Percentiles rank a stretch among this genome's conserved stretches.
phyloP scores from a whole-genome alignment of 1,140 invertebrate genomes.

The Zaprionus africanus region DNA sequence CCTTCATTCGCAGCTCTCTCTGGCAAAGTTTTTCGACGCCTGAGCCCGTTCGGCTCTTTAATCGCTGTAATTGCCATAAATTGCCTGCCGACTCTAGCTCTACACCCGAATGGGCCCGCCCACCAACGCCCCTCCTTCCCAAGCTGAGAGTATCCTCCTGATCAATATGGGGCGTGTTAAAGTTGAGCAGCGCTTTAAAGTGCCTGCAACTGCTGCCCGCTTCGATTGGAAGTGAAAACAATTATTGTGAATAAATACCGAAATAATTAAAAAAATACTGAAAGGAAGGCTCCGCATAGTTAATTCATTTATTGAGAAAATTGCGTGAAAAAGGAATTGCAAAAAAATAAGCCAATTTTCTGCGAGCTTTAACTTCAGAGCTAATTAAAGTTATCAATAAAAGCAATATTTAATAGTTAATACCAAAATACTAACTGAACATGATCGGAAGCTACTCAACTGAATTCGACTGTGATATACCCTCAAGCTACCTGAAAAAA shows the following conservation, averaged over 20 bases:
- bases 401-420: not conserved
- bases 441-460: not conserved
- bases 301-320: not conserved
- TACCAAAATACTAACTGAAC: not conserved
- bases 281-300: not conserved
- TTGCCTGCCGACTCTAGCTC: slow-evolving; percentile 36
- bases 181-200: not conserved
- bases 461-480: too few relatives aligned
- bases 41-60: slow-evolving; percentile 62
- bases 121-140: not conserved
- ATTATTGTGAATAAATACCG: not conserved
- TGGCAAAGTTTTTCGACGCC: slow-evolving; percentile 32
- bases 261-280: not conserved
- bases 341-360: not conserved
- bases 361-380: not conserved
- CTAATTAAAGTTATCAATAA: not conserved
- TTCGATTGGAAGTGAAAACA: not conserved
- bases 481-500: too few relatives aligned
- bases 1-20: not conserved
- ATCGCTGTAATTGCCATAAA: slow-evolving; percentile 74
- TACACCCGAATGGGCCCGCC: not conserved
- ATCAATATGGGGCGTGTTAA: not conserved
- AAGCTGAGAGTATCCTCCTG: not conserved
- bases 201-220: not conserved
- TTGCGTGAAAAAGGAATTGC: not conserved